A percentile compares a stretch with the other conserved stretches of the same genome.
Evolutionary conservation across 2,113 vertebrate genomes (phyloP).

Genomic region (Poeciliopsis turrubarensis): DNA sequence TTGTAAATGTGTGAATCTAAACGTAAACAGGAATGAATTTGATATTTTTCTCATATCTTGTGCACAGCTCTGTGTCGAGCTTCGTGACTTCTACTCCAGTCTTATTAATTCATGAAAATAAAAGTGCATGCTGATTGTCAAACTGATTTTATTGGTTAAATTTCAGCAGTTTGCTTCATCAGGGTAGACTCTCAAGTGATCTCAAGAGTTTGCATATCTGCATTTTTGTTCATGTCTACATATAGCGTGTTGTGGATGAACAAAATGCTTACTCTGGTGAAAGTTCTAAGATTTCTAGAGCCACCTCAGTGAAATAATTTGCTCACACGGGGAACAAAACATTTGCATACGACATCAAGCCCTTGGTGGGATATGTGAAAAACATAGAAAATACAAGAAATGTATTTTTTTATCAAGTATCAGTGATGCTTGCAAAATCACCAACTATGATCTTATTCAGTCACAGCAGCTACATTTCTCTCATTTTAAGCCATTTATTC

Average conservation of each 20-base stretch:
- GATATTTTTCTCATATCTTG: neutral
- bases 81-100: neutral
- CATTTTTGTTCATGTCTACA: conserved; percentile 29
- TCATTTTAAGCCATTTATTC: neutral
- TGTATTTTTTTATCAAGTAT: conserved; percentile 35
- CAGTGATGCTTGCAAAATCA: conserved; percentile 13
- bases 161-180: neutral
- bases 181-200: neutral
- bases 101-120: neutral
- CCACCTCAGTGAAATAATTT: conserved; percentile 45
- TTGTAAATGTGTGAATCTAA: neutral
- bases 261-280: conserved; percentile 69
- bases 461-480: neutral
- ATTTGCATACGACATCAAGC: conserved; percentile 48
- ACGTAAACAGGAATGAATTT: neutral
- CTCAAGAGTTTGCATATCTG: conserved; percentile 43
- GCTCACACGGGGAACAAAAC: conserved; percentile 46
- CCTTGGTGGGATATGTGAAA: conserved; percentile 49
- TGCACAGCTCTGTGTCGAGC: neutral
- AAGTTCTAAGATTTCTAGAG: conserved; percentile 58
- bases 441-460: conserved; percentile 9
- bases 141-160: neutral
- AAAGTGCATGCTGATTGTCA: neutral
- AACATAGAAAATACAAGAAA: conserved; percentile 18
- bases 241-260: conserved; percentile 22